A percentile compares a stretch with the other conserved stretches of the same genome.
Evolutionary conservation across 2,888 invertebrate species (phyloP).

Genomic region (Troilus luridus): DNA sequence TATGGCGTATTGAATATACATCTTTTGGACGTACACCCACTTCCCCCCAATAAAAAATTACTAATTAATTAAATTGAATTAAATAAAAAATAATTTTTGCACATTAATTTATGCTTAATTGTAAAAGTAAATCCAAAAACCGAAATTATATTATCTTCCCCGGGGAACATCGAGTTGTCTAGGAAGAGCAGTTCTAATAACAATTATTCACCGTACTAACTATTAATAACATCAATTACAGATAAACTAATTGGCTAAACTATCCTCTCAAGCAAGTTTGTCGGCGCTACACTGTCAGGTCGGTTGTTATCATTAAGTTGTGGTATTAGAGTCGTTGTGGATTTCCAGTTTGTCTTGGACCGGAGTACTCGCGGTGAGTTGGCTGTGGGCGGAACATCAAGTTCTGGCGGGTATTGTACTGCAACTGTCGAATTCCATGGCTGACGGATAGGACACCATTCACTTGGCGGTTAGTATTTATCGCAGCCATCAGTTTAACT

Average conservation of each 20-base stretch:
- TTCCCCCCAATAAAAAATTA: no score
- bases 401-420: neutral
- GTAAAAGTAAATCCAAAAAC: no score
- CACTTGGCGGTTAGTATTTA: neutral
- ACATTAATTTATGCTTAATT: no score
- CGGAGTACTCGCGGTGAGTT: neutral
- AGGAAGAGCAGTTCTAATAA: neutral
- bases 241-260: slow-evolving; percentile 5
- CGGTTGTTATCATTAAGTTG: slow-evolving; percentile 21
- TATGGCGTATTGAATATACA: no score
- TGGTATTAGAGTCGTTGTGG: neutral
- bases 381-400: neutral
- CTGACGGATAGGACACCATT: neutral
- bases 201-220: neutral
- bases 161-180: no score
- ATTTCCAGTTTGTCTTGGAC: slow-evolving; percentile 36
- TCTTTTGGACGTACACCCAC: no score
- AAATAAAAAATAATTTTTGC: no score
- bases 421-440: neutral
- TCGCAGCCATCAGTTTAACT: neutral
- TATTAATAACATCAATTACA: neutral
- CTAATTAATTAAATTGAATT: no score
- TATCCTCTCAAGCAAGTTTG: neutral
- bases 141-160: no score
- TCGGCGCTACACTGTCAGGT: neutral